A percentile compares a stretch with the other conserved stretches of the same genome.
These are phyloP conservation scores for Anarrhichthys ocellatus DNA, from an alignment of 2,113 vertebrate genomes.

Conservation along the genomic window DNA sequence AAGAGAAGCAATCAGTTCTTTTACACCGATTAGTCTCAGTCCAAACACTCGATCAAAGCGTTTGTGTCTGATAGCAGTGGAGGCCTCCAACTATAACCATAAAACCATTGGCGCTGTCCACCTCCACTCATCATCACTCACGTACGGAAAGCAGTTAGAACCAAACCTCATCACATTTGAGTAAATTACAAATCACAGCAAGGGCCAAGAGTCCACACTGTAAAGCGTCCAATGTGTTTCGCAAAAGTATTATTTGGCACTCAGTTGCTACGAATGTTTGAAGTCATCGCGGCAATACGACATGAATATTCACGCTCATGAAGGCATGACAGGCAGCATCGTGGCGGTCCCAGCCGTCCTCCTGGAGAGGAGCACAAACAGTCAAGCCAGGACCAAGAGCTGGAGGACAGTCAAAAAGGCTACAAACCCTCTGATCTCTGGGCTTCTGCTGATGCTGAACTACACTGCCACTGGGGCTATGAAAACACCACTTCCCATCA, in stretches of 20 bases:
- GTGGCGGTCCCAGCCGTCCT: conserved; percentile 52
- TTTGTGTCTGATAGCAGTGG: conserved; percentile 43
- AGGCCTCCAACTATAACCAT: conserved; percentile 43
- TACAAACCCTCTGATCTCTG: conserved; percentile 48
- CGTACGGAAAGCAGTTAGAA: conserved; percentile 55
- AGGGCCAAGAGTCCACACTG: conserved; percentile 59
- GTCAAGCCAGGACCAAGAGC: conserved; percentile 46
- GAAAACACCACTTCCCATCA: conserved; percentile 61
- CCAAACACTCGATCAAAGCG: conserved; percentile 72
- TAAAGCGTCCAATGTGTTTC: conserved; percentile 44
- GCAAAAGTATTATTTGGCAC: conserved; percentile 60
- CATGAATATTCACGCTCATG: conserved; percentile 57
- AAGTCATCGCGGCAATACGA: conserved; percentile 59
- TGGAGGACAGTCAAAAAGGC: conserved; percentile 47
- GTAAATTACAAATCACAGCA: conserved; percentile 69
- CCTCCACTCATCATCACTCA: conserved; percentile 56
- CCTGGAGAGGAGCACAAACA: conserved; percentile 47
- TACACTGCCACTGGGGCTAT: conserved; percentile 31
- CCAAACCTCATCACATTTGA: conserved; percentile 53
- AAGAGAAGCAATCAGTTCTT: conserved; percentile 37
- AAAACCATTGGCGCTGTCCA: conserved; percentile 56
- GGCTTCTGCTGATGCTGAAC: conserved; percentile 50
- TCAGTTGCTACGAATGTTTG: conserved; percentile 37
- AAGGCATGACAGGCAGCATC: conserved; percentile 43
- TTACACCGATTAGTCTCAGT: conserved; percentile 51